Percentiles rank a stretch among this genome's conserved stretches.
Conservation (phyloP, 2,113 vertebrate species). For the Prunella himalayana region DNA sequence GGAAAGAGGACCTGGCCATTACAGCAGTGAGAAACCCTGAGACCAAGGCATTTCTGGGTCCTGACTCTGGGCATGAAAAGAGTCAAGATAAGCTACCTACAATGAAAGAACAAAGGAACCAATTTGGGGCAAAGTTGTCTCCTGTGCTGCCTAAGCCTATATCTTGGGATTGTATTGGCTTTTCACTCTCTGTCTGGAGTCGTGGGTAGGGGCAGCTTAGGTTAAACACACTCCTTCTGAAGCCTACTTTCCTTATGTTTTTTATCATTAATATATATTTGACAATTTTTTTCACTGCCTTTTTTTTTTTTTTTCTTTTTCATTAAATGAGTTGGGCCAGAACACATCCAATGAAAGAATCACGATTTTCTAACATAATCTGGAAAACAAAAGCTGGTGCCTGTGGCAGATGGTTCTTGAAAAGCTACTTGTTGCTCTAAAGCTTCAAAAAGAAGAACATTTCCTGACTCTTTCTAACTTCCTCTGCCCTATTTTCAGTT, state of each 20-base stretch:
- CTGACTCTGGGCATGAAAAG: not conserved
- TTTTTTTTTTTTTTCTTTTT: not conserved
- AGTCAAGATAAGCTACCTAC: not conserved
- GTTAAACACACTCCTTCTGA: not conserved
- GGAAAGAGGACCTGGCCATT: not conserved
- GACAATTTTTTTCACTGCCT: not conserved
- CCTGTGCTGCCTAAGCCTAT: not conserved
- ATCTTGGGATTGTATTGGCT: not conserved
- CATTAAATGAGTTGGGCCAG: not conserved
- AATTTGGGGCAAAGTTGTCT: not conserved
- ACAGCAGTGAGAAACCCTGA: not conserved
- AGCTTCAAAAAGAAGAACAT: not conserved
- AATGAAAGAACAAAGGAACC: not conserved
- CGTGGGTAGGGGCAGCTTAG: not conserved
- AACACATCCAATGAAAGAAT: not conserved
- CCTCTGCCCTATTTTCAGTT: constrained; percentile 45
- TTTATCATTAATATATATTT: not conserved
- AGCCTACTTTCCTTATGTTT: not conserved
- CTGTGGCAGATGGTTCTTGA: not conserved
- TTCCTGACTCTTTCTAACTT: not conserved
- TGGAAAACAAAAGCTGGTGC: not conserved
- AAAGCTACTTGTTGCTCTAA: not conserved
- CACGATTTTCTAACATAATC: not conserved
- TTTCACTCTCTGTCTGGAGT: not conserved
- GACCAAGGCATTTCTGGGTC: not conserved